These are phyloP conservation scores for Pammene fasciana DNA, from an alignment of 2,888 invertebrate genomes.

Conservation along the genomic window DNA sequence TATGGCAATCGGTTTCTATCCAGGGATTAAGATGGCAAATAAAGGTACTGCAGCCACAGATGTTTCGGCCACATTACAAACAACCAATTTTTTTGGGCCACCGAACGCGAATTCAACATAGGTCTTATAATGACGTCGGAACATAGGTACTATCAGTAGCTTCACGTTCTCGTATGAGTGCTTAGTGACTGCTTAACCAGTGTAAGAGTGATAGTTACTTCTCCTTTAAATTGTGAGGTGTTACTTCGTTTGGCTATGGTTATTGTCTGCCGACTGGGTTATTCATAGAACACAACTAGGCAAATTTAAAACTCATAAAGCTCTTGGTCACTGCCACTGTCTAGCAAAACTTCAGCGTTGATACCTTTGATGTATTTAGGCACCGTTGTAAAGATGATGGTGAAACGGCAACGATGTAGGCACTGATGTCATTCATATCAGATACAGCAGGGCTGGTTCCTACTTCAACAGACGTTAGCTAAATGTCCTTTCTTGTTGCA, in stretches of 20 bases:
- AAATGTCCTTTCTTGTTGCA: slow-evolving; percentile 10
- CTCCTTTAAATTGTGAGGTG: neutral
- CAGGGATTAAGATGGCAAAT: neutral
- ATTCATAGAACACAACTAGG: neutral
- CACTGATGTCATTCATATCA: neutral
- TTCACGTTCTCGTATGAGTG: neutral
- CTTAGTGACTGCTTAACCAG: neutral
- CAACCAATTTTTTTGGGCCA: neutral
- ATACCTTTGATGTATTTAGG: slow-evolving; percentile 1
- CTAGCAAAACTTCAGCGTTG: neutral
- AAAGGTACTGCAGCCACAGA: neutral
- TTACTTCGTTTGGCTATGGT: neutral
- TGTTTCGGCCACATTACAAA: slow-evolving; percentile 1
- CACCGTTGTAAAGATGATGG: neutral
- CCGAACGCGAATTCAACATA: neutral
- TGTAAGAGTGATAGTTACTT: neutral
- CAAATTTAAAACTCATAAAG: neutral
- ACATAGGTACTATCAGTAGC: neutral
- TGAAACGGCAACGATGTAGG: neutral
- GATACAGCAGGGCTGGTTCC: neutral
- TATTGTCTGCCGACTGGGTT: neutral
- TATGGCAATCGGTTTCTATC: neutral
- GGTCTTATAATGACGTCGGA: slow-evolving; percentile 4
- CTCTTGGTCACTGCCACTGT: neutral
- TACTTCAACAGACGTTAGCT: slow-evolving; percentile 4